Evolutionary conservation across 2,888 invertebrate species (phyloP).

Genomic region (Stratiomys singularior): DNA sequence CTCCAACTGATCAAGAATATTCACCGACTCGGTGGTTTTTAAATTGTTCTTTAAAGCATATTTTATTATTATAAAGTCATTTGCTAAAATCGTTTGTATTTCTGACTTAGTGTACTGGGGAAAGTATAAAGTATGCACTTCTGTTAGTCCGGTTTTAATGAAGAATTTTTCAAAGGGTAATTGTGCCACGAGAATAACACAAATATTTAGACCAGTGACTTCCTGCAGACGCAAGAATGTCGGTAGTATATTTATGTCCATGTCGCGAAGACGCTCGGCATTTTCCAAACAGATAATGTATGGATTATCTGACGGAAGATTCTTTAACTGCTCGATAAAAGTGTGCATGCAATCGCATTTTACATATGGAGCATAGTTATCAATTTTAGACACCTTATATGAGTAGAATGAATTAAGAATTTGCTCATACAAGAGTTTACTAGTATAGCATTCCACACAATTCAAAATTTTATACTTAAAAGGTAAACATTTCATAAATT

Average conservation of each 20-base stretch:
- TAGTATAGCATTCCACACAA: constrained; percentile 83
- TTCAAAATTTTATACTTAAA: constrained; percentile 74
- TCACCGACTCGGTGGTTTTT: constrained; percentile 53
- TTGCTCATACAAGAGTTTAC: constrained; percentile 80
- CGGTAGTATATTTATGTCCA: constrained; percentile 79
- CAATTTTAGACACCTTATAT: constrained; percentile 62
- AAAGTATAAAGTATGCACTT: constrained; percentile 80
- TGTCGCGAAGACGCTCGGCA: constrained; percentile 80
- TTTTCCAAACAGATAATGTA: constrained; percentile 81
- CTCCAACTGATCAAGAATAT: constrained; percentile 52
- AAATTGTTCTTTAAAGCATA: constrained; percentile 61
- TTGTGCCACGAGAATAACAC: constrained; percentile 80
- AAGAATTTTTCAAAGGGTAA: constrained; percentile 84
- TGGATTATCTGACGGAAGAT: constrained; percentile 63
- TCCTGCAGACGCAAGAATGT: constrained; percentile 79
- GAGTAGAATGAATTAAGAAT: constrained; percentile 72
- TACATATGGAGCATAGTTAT: constrained; percentile 62
- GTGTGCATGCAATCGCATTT: constrained; percentile 78
- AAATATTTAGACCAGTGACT: constrained; percentile 76
- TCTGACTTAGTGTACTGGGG: constrained; percentile 84
- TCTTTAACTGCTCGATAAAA: constrained; percentile 69
- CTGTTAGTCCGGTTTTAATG: constrained; percentile 74
- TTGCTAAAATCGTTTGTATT: constrained; percentile 67
- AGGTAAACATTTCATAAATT: constrained; percentile 69
- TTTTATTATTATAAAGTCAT: constrained; percentile 58